Conservation (phyloP, 1,140 invertebrate genomes). For the Philaenus spumarius region DNA sequence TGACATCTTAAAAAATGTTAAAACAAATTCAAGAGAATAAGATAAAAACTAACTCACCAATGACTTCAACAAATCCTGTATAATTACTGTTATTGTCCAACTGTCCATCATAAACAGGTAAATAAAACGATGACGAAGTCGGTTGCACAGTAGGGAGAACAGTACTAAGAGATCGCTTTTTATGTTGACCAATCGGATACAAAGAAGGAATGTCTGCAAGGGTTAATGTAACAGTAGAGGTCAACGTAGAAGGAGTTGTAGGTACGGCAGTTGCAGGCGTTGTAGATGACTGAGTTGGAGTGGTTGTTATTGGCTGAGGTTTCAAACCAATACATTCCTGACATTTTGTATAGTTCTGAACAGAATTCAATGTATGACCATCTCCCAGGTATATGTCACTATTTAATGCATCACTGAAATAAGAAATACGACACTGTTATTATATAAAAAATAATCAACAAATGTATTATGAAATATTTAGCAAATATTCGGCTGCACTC, state of each 20-base stretch:
- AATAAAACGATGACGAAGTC: neutral
- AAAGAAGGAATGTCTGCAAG: constrained; percentile 12
- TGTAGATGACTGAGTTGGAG: neutral
- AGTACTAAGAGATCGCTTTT: constrained; percentile 4
- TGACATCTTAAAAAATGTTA: too few relatives aligned
- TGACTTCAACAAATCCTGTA: constrained; percentile 73
- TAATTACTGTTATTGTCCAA: constrained; percentile 71
- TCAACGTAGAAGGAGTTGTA: neutral
- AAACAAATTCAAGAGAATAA: too few relatives aligned
- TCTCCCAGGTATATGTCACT: constrained; percentile 60
- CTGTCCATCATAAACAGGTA: constrained; percentile 51
- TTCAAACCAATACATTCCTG: constrained; percentile 45
- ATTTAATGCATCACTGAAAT: constrained; percentile 45
- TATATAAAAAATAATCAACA: neutral
- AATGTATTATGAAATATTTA: too few relatives aligned
- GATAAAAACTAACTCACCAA: constrained; percentile 39
- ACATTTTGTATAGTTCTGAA: constrained; percentile 37
- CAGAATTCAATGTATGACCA: constrained; percentile 44
- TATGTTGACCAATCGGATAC: neutral
- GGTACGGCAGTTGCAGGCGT: neutral
- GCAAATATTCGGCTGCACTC: too few relatives aligned
- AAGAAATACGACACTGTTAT: constrained; percentile 1
- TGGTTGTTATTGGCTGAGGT: constrained; percentile 36
- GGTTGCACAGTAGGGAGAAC: neutral
- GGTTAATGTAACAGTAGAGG: neutral